Conservation (phyloP, 2,888 invertebrate species). For the Tricholauxania praeusta region DNA sequence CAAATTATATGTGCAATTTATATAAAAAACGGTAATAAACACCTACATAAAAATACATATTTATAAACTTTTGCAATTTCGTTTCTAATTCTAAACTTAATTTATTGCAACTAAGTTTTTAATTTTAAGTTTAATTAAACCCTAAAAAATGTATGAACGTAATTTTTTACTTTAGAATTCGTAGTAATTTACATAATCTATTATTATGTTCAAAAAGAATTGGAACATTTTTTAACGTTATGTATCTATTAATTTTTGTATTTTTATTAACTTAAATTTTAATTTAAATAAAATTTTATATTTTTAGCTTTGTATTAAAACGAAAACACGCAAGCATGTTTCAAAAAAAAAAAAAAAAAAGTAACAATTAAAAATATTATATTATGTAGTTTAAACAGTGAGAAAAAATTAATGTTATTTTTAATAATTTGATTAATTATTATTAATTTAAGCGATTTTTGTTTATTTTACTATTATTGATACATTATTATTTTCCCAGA, state of each 20-base stretch:
- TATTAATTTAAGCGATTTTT: slow-evolving; percentile 38
- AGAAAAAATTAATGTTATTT: slow-evolving; percentile 23
- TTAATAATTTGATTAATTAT: slow-evolving; percentile 28
- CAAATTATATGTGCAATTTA: slow-evolving; percentile 35
- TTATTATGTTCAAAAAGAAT: slow-evolving; percentile 38
- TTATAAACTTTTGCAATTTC: slow-evolving; percentile 31
- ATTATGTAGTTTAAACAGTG: slow-evolving; percentile 5
- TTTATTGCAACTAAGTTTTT: slow-evolving; percentile 45
- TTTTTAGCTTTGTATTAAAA: slow-evolving; percentile 45
- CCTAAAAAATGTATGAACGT: slow-evolving; percentile 41
- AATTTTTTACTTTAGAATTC: slow-evolving; percentile 47
- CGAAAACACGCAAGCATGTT: slow-evolving; percentile 19
- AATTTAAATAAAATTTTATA: slow-evolving; percentile 42
- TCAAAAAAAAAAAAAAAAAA: slow-evolving; percentile 30
- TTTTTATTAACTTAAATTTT: slow-evolving; percentile 28
- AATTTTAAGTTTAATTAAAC: slow-evolving; percentile 38
- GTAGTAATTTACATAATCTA: slow-evolving; percentile 26
- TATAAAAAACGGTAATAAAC: slow-evolving; percentile 39
- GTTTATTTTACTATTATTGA: slow-evolving; percentile 31
- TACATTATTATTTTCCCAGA: slow-evolving; percentile 26
- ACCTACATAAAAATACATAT: slow-evolving; percentile 37
- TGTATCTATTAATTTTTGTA: slow-evolving; percentile 26
- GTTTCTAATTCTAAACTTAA: slow-evolving; percentile 39
- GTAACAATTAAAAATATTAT: not conserved
- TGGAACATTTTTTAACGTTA: slow-evolving; percentile 26